Conservation (phyloP, 2,113 vertebrate species). For the Papio anubis region DNA sequence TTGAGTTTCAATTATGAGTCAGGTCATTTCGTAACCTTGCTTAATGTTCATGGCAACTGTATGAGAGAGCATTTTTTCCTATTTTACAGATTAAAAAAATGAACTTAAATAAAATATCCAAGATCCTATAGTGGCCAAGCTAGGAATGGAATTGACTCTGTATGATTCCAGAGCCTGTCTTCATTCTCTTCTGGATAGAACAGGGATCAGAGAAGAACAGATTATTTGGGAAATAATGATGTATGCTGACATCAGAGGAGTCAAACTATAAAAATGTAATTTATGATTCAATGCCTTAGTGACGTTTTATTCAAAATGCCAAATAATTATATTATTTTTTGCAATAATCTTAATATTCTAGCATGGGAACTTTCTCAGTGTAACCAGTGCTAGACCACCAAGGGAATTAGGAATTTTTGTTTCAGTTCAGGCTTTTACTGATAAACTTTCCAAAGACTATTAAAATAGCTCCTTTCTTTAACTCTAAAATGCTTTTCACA, state of each 20-base stretch:
- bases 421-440: neutral
- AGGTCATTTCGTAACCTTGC: neutral
- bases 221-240: neutral
- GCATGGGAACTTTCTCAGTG: neutral
- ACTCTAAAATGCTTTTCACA: neutral
- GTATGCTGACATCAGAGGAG: neutral
- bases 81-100: conserved; percentile 14
- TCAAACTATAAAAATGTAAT: neutral
- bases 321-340: conserved; percentile 10
- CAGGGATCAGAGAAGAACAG: neutral
- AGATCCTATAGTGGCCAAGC: neutral
- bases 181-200: neutral
- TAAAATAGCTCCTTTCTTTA: neutral
- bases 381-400: neutral
- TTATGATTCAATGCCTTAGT: neutral
- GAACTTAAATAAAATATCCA: neutral
- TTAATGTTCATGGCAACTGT: neutral
- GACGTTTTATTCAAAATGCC: neutral
- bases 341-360: neutral
- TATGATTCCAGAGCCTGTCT: neutral
- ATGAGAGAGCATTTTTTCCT: neutral
- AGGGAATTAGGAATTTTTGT: neutral
- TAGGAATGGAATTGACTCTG: neutral
- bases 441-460: neutral
- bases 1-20: neutral